These are phyloP conservation scores for Paracanthobrama guichenoti DNA, from an alignment of 2,113 vertebrate genomes.

Conservation along the genomic window DNA sequence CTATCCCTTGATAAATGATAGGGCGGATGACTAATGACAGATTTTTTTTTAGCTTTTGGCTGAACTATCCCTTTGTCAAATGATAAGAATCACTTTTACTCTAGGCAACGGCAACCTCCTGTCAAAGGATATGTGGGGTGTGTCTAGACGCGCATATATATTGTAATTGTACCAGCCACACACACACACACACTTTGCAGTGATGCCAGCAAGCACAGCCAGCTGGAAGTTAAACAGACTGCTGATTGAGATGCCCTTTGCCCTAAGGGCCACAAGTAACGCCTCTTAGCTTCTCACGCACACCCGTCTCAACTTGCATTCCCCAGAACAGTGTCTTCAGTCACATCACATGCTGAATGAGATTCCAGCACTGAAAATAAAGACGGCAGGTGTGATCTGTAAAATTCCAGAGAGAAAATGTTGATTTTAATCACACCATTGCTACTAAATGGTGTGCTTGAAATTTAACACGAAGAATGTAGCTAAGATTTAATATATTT, in stretches of 20 bases:
- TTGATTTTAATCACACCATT: background rate
- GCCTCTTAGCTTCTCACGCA: slow-evolving; percentile 39
- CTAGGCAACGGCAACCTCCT: background rate
- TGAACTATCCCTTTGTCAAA: background rate
- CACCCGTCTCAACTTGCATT: background rate
- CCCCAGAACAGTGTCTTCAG: background rate
- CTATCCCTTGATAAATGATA: background rate
- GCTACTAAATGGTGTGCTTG: background rate
- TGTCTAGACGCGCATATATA: background rate
- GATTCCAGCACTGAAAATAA: background rate
- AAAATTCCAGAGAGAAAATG: background rate
- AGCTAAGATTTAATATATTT: background rate
- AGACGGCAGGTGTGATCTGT: background rate
- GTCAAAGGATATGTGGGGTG: background rate
- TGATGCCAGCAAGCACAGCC: background rate
- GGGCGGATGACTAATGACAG: no score
- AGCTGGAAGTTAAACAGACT: background rate
- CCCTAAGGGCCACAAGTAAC: background rate
- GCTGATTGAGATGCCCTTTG: background rate
- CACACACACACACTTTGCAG: background rate
- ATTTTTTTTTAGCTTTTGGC: no score
- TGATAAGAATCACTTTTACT: slow-evolving; percentile 18
- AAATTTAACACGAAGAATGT: background rate
- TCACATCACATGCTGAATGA: background rate
- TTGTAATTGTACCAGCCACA: background rate